phyloP scores from a whole-genome alignment of 2,797 vertebrate species.

The Chiloscyllium punctatum region DNA sequence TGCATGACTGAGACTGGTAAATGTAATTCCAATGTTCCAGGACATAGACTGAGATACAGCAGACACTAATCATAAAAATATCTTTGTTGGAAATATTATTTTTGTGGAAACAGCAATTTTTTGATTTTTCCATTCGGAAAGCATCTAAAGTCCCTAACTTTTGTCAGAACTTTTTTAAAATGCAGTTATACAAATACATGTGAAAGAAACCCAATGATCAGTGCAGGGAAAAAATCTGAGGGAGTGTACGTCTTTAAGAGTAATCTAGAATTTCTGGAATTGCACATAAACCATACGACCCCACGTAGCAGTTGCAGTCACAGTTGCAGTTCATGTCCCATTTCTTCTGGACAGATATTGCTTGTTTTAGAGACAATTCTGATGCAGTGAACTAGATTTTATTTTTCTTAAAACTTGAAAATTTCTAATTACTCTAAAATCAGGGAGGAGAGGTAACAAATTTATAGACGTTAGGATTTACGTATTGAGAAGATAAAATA shows the following conservation, averaged over 20 bases:
- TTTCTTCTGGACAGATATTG: not conserved
- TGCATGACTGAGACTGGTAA: not conserved
- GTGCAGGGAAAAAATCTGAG: not conserved
- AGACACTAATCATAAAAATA: not conserved
- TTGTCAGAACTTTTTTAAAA: not conserved
- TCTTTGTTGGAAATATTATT: not conserved
- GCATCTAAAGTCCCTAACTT: not conserved
- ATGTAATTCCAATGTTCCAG: not conserved
- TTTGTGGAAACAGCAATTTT: not conserved
- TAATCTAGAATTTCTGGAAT: not conserved
- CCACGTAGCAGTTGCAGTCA: not conserved
- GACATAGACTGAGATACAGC: not conserved
- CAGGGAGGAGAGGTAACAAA: not conserved
- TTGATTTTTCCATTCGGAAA: not conserved
- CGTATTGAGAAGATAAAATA: not conserved
- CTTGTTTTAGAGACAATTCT: not conserved
- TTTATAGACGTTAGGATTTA: not conserved
- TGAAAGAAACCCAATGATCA: not conserved
- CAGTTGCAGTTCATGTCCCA: not conserved
- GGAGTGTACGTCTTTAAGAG: not conserved
- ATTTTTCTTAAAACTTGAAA: not conserved
- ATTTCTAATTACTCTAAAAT: not conserved
- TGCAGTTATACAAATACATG: not conserved
- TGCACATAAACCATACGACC: not conserved
- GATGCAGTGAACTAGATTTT: not conserved